Conservation (phyloP, 1,140 invertebrate species). For the Nixonia krombeini region DNA sequence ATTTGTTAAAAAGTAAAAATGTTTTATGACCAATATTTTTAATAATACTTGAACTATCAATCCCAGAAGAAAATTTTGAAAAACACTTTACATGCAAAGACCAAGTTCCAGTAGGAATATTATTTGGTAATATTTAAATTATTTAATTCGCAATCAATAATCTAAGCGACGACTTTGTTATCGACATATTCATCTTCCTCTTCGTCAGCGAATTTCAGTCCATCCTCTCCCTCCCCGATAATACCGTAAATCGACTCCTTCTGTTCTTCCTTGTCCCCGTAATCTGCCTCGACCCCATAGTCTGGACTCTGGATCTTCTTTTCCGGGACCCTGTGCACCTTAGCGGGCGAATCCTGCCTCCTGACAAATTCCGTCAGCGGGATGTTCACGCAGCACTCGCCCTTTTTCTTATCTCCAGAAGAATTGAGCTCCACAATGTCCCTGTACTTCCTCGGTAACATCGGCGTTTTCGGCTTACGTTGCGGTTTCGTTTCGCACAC, state of each 20-base stretch:
- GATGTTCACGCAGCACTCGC: constrained; percentile 45
- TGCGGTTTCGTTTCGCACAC: constrained; percentile 38
- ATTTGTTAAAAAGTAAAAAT: too few relatives aligned
- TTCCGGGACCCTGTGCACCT: constrained; percentile 52
- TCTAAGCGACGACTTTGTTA: constrained; percentile 56
- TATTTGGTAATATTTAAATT: too few relatives aligned
- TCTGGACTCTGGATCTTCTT: constrained; percentile 60
- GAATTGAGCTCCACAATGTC: constrained; percentile 51
- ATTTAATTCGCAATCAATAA: too few relatives aligned
- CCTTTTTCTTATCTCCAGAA: constrained; percentile 27
- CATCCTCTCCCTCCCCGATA: constrained; percentile 62
- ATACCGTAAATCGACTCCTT: constrained; percentile 64
- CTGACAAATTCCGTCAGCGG: constrained; percentile 58
- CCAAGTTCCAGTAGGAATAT: too few relatives aligned
- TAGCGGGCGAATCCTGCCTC: constrained; percentile 54
- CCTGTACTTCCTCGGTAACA: constrained; percentile 48
- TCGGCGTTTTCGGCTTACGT: constrained; percentile 35
- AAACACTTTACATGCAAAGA: too few relatives aligned
- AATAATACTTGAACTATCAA: too few relatives aligned
- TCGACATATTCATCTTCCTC: constrained; percentile 69
- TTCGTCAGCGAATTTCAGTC: constrained; percentile 71
- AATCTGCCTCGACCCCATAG: constrained; percentile 56
- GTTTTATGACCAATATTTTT: too few relatives aligned
- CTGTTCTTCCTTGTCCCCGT: constrained; percentile 49
- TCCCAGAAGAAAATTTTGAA: too few relatives aligned